phyloP scores from a whole-genome alignment of 2,797 vertebrate species.

The Chelidonichthys spinosus region DNA sequence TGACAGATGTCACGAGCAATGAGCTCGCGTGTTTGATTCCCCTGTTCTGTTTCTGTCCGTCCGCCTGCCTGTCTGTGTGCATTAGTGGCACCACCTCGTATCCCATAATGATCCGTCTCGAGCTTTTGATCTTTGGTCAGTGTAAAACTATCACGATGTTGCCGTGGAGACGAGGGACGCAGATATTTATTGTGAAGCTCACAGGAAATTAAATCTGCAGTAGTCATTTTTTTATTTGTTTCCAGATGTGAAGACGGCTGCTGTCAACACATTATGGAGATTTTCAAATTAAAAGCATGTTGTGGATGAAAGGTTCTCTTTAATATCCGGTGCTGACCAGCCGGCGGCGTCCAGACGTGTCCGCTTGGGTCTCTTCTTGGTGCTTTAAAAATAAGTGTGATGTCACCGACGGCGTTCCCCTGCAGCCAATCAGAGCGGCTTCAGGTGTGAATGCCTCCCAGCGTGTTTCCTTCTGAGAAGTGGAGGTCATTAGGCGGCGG shows the following conservation, averaged over 20 bases:
- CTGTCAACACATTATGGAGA: neutral
- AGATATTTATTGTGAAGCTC: neutral
- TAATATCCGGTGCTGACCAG: neutral
- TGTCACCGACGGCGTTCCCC: neutral
- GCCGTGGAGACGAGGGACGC: no score
- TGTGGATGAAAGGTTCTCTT: neutral
- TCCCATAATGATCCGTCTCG: neutral
- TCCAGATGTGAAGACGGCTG: neutral
- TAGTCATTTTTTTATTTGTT: neutral
- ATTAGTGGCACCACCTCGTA: neutral
- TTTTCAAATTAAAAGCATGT: neutral
- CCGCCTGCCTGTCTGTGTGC: no score
- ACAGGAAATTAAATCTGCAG: conserved; percentile 2
- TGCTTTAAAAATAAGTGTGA: neutral
- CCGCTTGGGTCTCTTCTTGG: no score
- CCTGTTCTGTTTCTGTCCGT: no score
- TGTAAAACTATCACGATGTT: no score
- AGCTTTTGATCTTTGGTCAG: no score
- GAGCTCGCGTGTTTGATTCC: neutral
- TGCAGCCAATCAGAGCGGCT: neutral
- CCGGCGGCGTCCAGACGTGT: neutral
- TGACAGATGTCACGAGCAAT: neutral
- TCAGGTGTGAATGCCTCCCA: conserved; percentile 21
- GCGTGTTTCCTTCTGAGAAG: conserved; percentile 22
- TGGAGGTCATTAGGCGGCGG: conserved; percentile 26